Evolutionary conservation across 2,113 vertebrate genomes (phyloP).

Genomic region (Bambusicola thoracicus): DNA sequence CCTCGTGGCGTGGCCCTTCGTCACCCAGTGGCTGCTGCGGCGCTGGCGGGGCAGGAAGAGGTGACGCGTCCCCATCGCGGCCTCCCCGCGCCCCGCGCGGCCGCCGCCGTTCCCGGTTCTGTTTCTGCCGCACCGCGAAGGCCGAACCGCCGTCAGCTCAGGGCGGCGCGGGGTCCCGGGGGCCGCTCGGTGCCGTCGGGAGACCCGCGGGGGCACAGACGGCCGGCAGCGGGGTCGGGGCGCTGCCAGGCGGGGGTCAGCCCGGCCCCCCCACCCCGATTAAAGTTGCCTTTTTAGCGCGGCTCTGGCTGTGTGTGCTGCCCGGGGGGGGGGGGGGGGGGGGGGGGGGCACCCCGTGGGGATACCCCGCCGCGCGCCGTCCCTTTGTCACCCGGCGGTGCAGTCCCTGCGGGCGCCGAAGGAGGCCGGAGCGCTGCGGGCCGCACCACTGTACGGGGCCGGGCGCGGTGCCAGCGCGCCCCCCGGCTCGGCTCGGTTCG

Average conservation of each 20-base stretch:
- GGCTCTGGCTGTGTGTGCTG: not conserved
- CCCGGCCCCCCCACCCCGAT: not conserved
- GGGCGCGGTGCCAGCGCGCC: not conserved
- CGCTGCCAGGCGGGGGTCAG: no score
- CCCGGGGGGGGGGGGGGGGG: not conserved
- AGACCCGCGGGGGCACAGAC: not conserved
- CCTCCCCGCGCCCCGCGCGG: not conserved
- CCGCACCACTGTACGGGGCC: no score
- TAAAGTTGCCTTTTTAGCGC: constrained; percentile 42
- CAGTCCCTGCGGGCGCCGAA: no score
- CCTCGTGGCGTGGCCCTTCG: constrained; percentile 92
- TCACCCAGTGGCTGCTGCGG: constrained; percentile 86
- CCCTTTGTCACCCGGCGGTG: no score
- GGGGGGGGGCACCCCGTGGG: no score
- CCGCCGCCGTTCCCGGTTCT: not conserved
- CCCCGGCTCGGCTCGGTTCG: not conserved
- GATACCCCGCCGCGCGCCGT: no score
- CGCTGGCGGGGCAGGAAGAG: constrained; percentile 80
- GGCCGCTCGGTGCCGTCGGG: no score
- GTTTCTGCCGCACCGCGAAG: not conserved
- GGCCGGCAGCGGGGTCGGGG: no score
- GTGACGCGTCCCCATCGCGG: constrained; percentile 3
- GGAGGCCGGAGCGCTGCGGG: no score
- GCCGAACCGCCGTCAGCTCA: no score
- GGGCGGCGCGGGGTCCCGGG: no score